phyloP scores from a whole-genome alignment of 1,140 invertebrate genomes.

The Reticulitermes speratus region DNA sequence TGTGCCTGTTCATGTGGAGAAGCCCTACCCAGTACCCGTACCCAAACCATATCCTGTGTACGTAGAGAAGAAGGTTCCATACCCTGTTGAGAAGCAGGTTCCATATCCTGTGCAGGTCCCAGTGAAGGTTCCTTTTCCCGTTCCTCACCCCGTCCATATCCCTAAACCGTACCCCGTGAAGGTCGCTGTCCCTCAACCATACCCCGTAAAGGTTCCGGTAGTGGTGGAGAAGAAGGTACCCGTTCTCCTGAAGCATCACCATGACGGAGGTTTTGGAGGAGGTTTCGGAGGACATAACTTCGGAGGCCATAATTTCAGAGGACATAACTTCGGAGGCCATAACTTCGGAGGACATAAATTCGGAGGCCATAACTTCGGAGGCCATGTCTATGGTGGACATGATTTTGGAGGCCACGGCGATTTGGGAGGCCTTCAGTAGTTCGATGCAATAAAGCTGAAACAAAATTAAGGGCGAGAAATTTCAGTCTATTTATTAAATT shows the following conservation, averaged over 20 bases:
- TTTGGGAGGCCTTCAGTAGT: no score
- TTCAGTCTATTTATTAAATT: no score
- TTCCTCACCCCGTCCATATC: conserved; percentile 61
- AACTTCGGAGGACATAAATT: neutral
- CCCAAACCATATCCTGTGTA: conserved; percentile 27
- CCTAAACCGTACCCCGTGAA: neutral
- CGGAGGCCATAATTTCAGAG: neutral
- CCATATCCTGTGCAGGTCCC: conserved; percentile 48
- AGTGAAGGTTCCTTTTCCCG: conserved; percentile 75
- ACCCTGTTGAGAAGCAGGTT: conserved; percentile 31
- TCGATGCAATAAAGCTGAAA: no score
- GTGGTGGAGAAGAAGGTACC: conserved; percentile 17
- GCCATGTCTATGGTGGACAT: conserved; percentile 20
- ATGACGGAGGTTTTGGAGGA: neutral
- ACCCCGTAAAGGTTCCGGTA: conserved; percentile 3
- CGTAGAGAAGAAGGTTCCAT: conserved; percentile 33
- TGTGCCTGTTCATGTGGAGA: neutral
- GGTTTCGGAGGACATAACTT: neutral
- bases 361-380: neutral
- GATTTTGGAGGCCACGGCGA: neutral
- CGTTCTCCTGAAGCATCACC: neutral
- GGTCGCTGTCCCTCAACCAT: neutral
- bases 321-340: neutral
- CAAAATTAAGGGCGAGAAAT: neutral
- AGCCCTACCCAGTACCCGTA: conserved; percentile 22